phyloP scores from a whole-genome alignment of 2,888 invertebrate genomes.

The Ellobium chinense region DNA sequence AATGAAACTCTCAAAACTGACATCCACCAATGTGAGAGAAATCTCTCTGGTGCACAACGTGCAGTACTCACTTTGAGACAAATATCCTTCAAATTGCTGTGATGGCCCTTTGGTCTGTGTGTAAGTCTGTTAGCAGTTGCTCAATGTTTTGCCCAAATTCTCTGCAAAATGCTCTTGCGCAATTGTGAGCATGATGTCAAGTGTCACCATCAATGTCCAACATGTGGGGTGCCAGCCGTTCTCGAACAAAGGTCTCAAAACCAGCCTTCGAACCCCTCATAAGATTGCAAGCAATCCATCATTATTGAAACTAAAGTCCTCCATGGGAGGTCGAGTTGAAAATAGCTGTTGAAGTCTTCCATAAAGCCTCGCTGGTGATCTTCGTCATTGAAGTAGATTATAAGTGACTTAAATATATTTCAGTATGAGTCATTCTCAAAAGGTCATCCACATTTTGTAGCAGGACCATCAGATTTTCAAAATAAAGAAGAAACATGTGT shows the following conservation, averaged over 20 bases:
- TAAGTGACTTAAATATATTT: slow-evolving; percentile 36
- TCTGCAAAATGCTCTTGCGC: slow-evolving; percentile 38
- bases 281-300: slow-evolving; percentile 58
- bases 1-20: slow-evolving; percentile 45
- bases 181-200: slow-evolving; percentile 50
- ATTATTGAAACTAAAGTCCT: slow-evolving; percentile 55
- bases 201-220: slow-evolving; percentile 50
- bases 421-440: no score
- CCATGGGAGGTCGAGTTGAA: slow-evolving; percentile 51
- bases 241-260: slow-evolving; percentile 34
- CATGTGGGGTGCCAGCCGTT: slow-evolving; percentile 35
- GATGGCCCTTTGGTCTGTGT: slow-evolving; percentile 38
- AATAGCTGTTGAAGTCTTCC: neutral
- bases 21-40: slow-evolving; percentile 54
- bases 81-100: slow-evolving; percentile 29
- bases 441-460: no score
- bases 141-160: slow-evolving; percentile 39
- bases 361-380: slow-evolving; percentile 20
- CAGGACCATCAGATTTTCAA: no score
- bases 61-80: slow-evolving; percentile 39
- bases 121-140: slow-evolving; percentile 26
- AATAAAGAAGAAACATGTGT: no score
- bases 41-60: slow-evolving; percentile 43
- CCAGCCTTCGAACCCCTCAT: slow-evolving; percentile 58
- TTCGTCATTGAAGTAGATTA: slow-evolving; percentile 12